phyloP scores from a whole-genome alignment of 2,113 vertebrate genomes.

The Phrynosoma blainvillii region DNA sequence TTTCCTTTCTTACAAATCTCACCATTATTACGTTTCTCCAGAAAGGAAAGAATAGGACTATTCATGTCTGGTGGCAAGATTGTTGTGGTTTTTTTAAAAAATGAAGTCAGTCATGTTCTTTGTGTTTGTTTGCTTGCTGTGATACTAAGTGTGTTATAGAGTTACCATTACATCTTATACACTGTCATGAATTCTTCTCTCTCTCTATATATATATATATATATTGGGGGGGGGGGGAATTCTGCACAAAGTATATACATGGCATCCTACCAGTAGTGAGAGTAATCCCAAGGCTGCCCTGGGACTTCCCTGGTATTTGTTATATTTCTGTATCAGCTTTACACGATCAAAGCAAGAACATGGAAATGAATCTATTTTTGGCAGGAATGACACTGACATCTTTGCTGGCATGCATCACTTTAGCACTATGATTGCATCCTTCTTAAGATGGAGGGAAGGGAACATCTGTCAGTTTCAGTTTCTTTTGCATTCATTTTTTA shows the following conservation, averaged over 20 bases:
- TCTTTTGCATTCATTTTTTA: not conserved
- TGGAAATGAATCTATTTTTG: not conserved
- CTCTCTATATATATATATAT: no score
- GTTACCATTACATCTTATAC: not conserved
- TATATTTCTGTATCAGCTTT: not conserved
- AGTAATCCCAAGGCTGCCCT: not conserved
- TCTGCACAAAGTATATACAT: not conserved
- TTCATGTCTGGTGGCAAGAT: slow-evolving; percentile 25
- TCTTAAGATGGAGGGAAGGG: not conserved
- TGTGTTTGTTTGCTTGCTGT: slow-evolving; percentile 41
- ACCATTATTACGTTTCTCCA: slow-evolving; percentile 27
- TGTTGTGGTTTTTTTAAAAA: not conserved
- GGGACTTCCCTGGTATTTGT: not conserved
- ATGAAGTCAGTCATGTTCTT: slow-evolving; percentile 44
- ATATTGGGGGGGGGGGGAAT: no score
- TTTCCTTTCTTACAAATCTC: slow-evolving; percentile 31
- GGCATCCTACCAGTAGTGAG: not conserved
- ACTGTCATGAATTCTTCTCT: not conserved
- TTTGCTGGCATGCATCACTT: not conserved
- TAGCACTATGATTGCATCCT: not conserved
- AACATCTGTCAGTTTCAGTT: not conserved
- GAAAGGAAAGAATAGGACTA: slow-evolving; percentile 34
- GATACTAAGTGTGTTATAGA: not conserved
- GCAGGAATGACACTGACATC: not conserved
- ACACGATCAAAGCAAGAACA: not conserved